Base-by-base conservation (phyloP, 2,888 invertebrate species). In the Cordylochernes scorpioides region DNA sequence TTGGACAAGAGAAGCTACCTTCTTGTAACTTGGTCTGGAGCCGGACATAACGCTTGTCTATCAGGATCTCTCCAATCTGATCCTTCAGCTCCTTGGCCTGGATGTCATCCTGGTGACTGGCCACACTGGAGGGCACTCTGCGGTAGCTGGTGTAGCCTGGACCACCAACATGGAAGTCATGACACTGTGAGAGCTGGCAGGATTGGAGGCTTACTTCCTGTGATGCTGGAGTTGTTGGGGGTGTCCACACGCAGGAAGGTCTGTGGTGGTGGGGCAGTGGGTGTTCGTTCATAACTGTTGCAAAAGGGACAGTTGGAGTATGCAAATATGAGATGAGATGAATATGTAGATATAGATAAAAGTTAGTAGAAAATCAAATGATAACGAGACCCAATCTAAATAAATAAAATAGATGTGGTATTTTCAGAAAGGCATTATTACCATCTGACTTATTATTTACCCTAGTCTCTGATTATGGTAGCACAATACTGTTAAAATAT, bases 31-130 rank as follows among this genome's bases (percentile, higher is more conserved):
- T 41, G 30, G 53, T 52, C 31, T 48, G 47, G 4, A 53, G 33
- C 3, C 48, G 44, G 14, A 55, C 44, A 30, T 46, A 45, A 12
- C 44, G 38, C 37, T 48, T 45, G 50, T 74, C 72, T 39, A 77
- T 67, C 3, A 71, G 69, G 33, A 77, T 59, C 49, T 75, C 73
- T 4, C 68, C 64, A 43, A 77, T 68, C 44, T 69, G 61, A 45
- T 72, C 71, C 7, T 32, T 31, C 8, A 46, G 32, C 22, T 43
- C 43, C 17, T 36, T 21, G 8, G 42, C 32, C 15, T 38, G 33
- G 5, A 40, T 27, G 15, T 44, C 43, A 3, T 45, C 42, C 17
- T 39, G 36, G 16, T 39, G 41, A 5, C 39, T 40, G 5, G 50
- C 48, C 6, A 38, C 36, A 5, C 32, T 33, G 2, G 39, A 35